phyloP scores from a whole-genome alignment of 2,797 vertebrate genomes.

The Enteromius paludinosus region DNA sequence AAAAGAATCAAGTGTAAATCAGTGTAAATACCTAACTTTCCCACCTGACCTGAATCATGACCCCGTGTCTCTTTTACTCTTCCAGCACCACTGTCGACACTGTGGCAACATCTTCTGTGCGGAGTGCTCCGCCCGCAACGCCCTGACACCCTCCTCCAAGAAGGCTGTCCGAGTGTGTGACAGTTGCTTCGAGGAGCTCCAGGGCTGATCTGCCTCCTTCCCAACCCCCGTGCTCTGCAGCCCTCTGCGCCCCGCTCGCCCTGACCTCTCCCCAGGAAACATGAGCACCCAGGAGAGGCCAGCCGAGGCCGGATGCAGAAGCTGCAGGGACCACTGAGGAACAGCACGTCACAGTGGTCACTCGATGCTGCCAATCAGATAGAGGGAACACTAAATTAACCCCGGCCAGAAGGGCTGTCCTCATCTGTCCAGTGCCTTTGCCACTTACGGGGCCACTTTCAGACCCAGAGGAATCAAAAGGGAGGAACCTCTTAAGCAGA shows the following conservation, averaged over 20 bases:
- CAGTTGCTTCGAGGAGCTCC: slow-evolving; percentile 92
- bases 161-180: slow-evolving; percentile 97
- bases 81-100: slow-evolving; percentile 96
- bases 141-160: slow-evolving; percentile 96
- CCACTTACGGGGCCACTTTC: slow-evolving; percentile 66
- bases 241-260: slow-evolving; percentile 40
- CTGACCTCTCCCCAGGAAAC: slow-evolving; percentile 28
- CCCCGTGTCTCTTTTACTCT: slow-evolving; percentile 56
- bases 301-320: background rate
- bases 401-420: slow-evolving; percentile 52
- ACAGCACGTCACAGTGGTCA: slow-evolving; percentile 10
- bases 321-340: slow-evolving; percentile 27
- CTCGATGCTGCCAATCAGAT: slow-evolving; percentile 39
- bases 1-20: background rate
- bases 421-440: slow-evolving; percentile 82
- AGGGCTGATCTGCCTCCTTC: slow-evolving; percentile 79
- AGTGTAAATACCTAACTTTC: background rate
- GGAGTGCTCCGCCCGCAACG: slow-evolving; percentile 92
- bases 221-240: background rate
- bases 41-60: slow-evolving; percentile 3
- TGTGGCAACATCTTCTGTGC: slow-evolving; percentile 98
- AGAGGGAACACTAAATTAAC: slow-evolving; percentile 42
- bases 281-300: slow-evolving; percentile 7
- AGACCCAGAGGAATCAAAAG: slow-evolving; percentile 53
- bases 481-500: slow-evolving; percentile 55